These are phyloP conservation scores for Sphaerodactylus townsendi DNA, from an alignment of 2,113 vertebrate genomes.

Conservation along the genomic window DNA sequence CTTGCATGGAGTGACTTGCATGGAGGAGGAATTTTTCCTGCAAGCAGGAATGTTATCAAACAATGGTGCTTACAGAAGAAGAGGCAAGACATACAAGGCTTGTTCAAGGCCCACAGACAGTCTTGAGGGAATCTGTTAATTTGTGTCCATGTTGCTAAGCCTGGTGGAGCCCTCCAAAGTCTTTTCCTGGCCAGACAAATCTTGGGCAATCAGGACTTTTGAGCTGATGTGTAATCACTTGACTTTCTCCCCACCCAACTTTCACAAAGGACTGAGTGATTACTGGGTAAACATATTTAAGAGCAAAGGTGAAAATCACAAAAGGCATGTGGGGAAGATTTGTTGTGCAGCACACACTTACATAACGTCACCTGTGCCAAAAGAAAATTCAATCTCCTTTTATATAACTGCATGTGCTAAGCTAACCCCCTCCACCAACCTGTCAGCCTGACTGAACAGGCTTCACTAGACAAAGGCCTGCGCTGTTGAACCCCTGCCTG, in stretches of 20 bases:
- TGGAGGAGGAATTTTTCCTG: too few relatives aligned
- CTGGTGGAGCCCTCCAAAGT: too few relatives aligned
- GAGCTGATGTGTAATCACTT: rapidly evolving
- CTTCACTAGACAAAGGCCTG: background rate
- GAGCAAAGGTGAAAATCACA: background rate
- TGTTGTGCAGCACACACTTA: background rate
- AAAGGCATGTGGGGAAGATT: background rate
- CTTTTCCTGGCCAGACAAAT: background rate
- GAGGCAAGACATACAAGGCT: too few relatives aligned
- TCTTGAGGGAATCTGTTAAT: too few relatives aligned
- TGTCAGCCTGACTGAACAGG: background rate
- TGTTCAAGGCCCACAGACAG: background rate
- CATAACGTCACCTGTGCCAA: background rate
- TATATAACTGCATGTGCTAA: background rate
- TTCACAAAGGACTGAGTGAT: background rate
- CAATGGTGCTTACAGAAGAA: background rate
- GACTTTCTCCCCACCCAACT: background rate
- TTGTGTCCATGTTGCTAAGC: background rate
- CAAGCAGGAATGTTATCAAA: background rate
- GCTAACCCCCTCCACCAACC: background rate
- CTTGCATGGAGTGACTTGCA: too few relatives aligned
- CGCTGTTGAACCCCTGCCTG: background rate
- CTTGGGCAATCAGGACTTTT: background rate
- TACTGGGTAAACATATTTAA: background rate
- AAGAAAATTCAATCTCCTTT: background rate